phyloP scores from a whole-genome alignment of 2,113 vertebrate species.

The Tiliqua scincoides region DNA sequence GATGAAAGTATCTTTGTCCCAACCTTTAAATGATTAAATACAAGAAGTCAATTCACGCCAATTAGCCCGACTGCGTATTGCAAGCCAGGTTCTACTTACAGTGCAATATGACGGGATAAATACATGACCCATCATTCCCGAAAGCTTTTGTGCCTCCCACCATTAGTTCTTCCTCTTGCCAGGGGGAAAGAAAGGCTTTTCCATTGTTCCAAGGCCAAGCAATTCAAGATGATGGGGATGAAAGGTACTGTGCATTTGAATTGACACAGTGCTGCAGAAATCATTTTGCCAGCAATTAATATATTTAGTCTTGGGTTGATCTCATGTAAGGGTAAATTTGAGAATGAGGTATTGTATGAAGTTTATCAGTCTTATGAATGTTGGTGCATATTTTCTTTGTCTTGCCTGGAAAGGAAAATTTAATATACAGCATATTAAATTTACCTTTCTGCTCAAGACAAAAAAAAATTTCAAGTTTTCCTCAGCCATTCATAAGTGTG shows the following conservation, averaged over 20 bases:
- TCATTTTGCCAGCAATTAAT: background rate
- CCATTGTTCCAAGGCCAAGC: background rate
- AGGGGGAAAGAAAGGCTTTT: background rate
- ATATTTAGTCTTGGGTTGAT: background rate
- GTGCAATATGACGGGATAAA: background rate
- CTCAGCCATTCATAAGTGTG: no score
- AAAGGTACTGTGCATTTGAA: constrained; percentile 3
- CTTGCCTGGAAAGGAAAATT: background rate
- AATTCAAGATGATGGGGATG: background rate
- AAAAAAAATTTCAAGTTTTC: no score
- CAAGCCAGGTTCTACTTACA: constrained; percentile 4
- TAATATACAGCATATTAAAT: background rate
- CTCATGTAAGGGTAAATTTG: constrained; percentile 13
- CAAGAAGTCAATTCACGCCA: background rate
- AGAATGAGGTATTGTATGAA: background rate
- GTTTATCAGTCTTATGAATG: constrained; percentile 11
- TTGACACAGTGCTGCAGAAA: background rate
- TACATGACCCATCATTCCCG: background rate
- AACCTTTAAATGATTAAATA: constrained; percentile 47
- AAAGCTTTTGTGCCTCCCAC: background rate
- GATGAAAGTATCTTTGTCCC: constrained; percentile 47
- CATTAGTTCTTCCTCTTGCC: background rate
- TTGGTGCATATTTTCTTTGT: background rate
- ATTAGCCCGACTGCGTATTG: background rate
- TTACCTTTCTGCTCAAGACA: no score